These are phyloP conservation scores for Drosophila ficusphila DNA, from an alignment of 1,140 invertebrate species.

Conservation along the genomic window DNA sequence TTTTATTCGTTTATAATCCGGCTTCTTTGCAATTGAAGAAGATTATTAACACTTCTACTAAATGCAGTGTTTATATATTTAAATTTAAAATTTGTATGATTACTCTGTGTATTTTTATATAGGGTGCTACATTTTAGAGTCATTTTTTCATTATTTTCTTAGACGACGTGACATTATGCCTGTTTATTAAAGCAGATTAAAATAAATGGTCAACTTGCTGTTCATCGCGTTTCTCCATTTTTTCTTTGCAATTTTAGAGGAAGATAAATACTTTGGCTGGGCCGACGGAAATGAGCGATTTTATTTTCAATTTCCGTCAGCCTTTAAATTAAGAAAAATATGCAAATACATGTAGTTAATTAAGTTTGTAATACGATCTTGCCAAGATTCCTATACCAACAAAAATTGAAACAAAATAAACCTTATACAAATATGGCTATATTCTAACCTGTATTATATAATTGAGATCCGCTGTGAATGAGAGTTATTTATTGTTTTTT, in stretches of 20 bases:
- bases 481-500: background rate
- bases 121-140: too few relatives aligned
- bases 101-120: too few relatives aligned
- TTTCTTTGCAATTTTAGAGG: background rate
- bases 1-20: background rate
- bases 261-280: slow-evolving; percentile 10
- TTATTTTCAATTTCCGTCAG: slow-evolving; percentile 29
- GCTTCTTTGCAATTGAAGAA: background rate
- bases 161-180: background rate
- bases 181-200: background rate
- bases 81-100: too few relatives aligned
- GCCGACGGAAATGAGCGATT: slow-evolving; percentile 50
- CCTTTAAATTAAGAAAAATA: background rate
- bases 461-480: background rate
- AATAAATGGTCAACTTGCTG: background rate
- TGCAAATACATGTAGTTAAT: background rate
- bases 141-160: too few relatives aligned
- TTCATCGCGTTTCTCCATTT: background rate
- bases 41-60: too few relatives aligned
- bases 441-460: background rate
- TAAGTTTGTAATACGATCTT: background rate
- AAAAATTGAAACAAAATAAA: background rate
- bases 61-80: too few relatives aligned
- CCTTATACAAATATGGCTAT: background rate
- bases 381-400: background rate